These are phyloP conservation scores for Monochamus saltuarius DNA, from an alignment of 1,140 invertebrate genomes.

Conservation along the genomic window DNA sequence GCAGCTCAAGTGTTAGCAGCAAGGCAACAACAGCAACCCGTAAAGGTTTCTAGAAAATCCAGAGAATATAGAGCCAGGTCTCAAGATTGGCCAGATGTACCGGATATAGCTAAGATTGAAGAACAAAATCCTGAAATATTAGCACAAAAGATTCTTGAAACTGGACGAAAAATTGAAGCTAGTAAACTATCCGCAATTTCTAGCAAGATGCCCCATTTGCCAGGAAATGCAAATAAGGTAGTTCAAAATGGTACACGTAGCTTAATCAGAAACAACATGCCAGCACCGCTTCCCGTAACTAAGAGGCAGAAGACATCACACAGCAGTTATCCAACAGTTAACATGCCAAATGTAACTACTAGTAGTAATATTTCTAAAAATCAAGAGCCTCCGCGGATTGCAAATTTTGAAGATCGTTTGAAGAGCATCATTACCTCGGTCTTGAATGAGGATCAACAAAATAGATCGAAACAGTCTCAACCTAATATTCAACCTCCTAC, in stretches of 20 bases:
- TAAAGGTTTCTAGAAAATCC: conserved; percentile 59
- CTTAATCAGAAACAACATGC: conserved; percentile 43
- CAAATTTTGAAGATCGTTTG: conserved; percentile 87
- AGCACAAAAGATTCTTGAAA: conserved; percentile 86
- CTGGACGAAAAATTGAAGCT: conserved; percentile 82
- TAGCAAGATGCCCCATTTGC: conserved; percentile 33
- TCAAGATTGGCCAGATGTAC: conserved; percentile 88
- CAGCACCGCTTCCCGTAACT: conserved; percentile 37
- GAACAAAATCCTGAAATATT: conserved; percentile 88
- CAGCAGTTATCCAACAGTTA: conserved; percentile 22
- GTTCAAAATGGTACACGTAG: neutral
- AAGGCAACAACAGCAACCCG: conserved; percentile 32
- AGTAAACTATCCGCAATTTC: conserved; percentile 60
- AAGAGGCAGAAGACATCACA: conserved; percentile 38
- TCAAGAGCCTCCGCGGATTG: conserved; percentile 78
- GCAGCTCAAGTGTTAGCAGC: conserved; percentile 52
- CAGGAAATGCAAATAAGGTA: conserved; percentile 4
- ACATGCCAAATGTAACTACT: conserved; percentile 17
- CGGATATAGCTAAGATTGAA: conserved; percentile 85
- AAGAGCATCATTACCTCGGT: conserved; percentile 91
- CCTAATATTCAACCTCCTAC: conserved; percentile 21
- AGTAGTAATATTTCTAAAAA: conserved; percentile 24
- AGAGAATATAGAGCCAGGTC: conserved; percentile 74
- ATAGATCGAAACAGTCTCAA: conserved; percentile 34
- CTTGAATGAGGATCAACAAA: conserved; percentile 76